A percentile compares a stretch with the other conserved stretches of the same genome.
Evolutionary conservation across 2,113 vertebrate genomes (phyloP).

Genomic region (Lipophrys pholis): DNA sequence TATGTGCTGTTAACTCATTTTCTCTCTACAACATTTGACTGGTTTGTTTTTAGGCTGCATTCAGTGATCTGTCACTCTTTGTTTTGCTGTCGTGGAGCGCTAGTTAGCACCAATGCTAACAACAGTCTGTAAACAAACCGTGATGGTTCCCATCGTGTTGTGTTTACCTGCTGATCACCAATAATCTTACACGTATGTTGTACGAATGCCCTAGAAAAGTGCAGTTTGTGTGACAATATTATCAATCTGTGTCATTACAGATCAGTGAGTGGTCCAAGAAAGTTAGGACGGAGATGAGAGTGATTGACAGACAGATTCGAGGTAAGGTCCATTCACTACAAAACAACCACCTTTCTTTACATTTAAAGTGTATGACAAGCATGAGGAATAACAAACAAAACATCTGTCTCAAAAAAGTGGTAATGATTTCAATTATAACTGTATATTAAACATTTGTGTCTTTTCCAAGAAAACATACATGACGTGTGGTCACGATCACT

Average conservation of each 20-base stretch:
- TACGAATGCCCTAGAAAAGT: not conserved
- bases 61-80: not conserved
- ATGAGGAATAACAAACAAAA: too few relatives aligned
- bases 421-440: too few relatives aligned
- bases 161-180: not conserved
- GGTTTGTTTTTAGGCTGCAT: not conserved
- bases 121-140: conserved; percentile 70
- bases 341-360: not conserved
- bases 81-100: not conserved
- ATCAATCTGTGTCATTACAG: conserved; percentile 74
- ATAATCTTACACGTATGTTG: not conserved
- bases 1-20: rapidly evolving
- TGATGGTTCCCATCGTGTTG: conserved; percentile 5
- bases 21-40: not conserved
- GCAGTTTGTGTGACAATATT: not conserved
- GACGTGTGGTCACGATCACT: too few relatives aligned
- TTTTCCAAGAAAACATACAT: too few relatives aligned
- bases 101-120: conserved; percentile 50
- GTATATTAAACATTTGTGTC: too few relatives aligned
- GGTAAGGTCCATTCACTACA: conserved; percentile 80
- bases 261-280: conserved; percentile 96
- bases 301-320: conserved; percentile 97
- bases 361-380: too few relatives aligned
- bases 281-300: conserved; percentile 96
- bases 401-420: too few relatives aligned